Percentiles rank a stretch among this genome's conserved stretches.
Evolutionary conservation across 2,888 invertebrate species (phyloP).

Genomic region (Stenotaenia linearis): DNA sequence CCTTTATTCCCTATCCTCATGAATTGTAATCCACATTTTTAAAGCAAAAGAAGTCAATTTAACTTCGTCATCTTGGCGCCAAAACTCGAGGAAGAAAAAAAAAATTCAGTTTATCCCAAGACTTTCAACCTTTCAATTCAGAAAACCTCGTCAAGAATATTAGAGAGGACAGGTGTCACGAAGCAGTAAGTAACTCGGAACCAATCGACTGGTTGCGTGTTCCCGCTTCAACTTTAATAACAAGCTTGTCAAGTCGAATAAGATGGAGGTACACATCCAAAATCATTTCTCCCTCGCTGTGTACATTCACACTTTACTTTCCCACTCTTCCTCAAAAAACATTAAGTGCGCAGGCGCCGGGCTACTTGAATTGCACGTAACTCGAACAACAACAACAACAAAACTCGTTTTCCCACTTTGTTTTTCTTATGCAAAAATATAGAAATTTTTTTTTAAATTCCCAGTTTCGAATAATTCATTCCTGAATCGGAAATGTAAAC

Average conservation of each 20-base stretch:
- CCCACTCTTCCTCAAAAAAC: not conserved
- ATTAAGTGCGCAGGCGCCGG: not conserved
- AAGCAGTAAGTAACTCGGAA: not conserved
- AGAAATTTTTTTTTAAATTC: no score
- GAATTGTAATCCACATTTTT: no score
- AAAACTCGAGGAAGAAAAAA: not conserved
- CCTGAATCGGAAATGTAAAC: not conserved
- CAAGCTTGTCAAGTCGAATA: conserved; percentile 17
- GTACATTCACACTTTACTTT: not conserved
- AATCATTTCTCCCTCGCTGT: not conserved
- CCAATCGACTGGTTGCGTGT: conserved; percentile 5
- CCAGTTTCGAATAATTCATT: no score
- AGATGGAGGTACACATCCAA: not conserved
- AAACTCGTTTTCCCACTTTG: not conserved
- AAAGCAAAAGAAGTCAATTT: no score
- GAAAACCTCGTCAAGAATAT: not conserved
- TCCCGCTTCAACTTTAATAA: conserved; percentile 3
- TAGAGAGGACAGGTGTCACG: conserved; percentile 5
- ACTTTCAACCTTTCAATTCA: not conserved
- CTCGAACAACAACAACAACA: not conserved
- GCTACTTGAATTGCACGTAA: not conserved
- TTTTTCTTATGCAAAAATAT: no score
- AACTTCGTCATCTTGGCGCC: not conserved
- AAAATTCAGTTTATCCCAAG: not conserved
- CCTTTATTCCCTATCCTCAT: no score